These are phyloP conservation scores for Triplophysa dalaica DNA, from an alignment of 2,113 vertebrate species.

Conservation along the genomic window DNA sequence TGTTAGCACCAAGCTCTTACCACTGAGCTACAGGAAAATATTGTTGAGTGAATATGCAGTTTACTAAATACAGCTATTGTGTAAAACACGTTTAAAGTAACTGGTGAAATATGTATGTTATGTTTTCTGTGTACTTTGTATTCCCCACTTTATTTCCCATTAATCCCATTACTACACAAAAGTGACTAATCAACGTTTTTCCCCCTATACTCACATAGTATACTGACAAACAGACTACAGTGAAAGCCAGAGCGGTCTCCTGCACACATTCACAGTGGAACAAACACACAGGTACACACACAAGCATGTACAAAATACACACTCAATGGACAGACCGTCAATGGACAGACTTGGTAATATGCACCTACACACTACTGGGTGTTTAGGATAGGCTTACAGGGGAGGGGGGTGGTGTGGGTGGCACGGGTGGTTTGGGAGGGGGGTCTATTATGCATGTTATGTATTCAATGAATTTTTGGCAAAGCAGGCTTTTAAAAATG, in stretches of 20 bases:
- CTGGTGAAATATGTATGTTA: conserved; percentile 40
- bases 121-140: conserved; percentile 45
- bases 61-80: conserved; percentile 26
- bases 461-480: conserved; percentile 11
- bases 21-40: too few relatives aligned
- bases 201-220: conserved; percentile 68
- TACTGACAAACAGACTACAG: conserved; percentile 75
- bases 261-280: conserved; percentile 43
- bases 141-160: conserved; percentile 54
- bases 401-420: conserved; percentile 61
- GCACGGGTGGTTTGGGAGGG: conserved; percentile 51
- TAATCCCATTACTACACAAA: conserved; percentile 59
- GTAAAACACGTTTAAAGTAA: neutral
- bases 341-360: conserved; percentile 42
- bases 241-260: conserved; percentile 65
- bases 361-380: conserved; percentile 47
- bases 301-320: conserved; percentile 12
- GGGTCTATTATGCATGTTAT: conserved; percentile 22
- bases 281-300: conserved; percentile 47
- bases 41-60: conserved; percentile 39
- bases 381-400: conserved; percentile 65
- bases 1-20: too few relatives aligned
- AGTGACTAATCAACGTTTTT: conserved; percentile 65
- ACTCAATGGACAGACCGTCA: conserved; percentile 17
- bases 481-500: neutral